Percentiles rank a stretch among this genome's conserved stretches.
These are phyloP conservation scores for Brachyptera risi DNA, from an alignment of 2,888 invertebrate species.

Conservation along the genomic window DNA sequence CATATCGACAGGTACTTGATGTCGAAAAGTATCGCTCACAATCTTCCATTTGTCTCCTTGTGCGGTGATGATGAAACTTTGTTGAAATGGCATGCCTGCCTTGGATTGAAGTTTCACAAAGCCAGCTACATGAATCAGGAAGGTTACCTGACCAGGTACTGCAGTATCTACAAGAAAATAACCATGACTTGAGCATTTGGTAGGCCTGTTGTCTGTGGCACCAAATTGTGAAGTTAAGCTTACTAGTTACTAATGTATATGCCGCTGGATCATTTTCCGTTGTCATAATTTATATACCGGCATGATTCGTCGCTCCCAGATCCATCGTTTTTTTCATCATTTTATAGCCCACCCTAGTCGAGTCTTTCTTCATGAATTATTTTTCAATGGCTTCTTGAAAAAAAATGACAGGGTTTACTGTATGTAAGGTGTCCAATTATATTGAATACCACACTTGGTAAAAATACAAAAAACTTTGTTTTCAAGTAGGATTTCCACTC, in stretches of 20 bases:
- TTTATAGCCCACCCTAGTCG: too few species aligned
- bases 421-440: too few species aligned
- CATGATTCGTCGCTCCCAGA: too few species aligned
- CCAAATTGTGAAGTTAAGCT: not conserved
- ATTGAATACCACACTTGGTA: too few species aligned
- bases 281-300: too few species aligned
- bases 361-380: too few species aligned
- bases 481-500: too few species aligned
- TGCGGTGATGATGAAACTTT: conserved; percentile 83
- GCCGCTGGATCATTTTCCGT: too few species aligned
- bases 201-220: not conserved
- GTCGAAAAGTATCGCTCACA: conserved; percentile 80
- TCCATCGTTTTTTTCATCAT: too few species aligned
- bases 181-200: not conserved
- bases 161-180: conserved; percentile 55
- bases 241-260: not conserved
- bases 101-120: conserved; percentile 68
- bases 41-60: conserved; percentile 92
- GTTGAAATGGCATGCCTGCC: conserved; percentile 65
- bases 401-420: too few species aligned
- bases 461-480: too few species aligned
- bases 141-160: conserved; percentile 72
- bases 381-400: too few species aligned
- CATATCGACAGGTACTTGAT: conserved; percentile 48
- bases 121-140: conserved; percentile 79